These are phyloP conservation scores for Rhadina sibilatrix DNA, from an alignment of 2,113 vertebrate genomes.

Conservation along the genomic window DNA sequence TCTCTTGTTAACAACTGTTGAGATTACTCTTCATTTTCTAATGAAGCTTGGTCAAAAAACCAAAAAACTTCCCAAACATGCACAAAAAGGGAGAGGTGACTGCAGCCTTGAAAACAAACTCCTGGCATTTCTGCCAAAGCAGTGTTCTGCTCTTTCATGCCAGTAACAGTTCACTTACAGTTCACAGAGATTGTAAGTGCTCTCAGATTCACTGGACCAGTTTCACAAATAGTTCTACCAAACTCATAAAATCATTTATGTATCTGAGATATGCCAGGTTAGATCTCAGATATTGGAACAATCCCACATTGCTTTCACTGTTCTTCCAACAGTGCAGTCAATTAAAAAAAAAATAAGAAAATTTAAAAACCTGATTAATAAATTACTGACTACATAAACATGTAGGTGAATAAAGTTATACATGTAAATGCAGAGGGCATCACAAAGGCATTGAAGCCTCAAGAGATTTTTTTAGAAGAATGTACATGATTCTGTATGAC, in stretches of 20 bases:
- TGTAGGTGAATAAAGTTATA: not conserved
- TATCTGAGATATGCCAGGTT: not conserved
- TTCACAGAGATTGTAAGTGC: not conserved
- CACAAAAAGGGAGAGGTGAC: not conserved
- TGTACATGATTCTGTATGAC: not conserved
- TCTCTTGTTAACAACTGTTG: not conserved
- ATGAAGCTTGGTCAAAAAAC: not conserved
- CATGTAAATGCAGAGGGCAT: not conserved
- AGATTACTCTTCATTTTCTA: not conserved
- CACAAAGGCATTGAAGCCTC: not conserved
- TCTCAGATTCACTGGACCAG: not conserved
- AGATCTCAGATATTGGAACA: not conserved
- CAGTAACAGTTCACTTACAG: not conserved
- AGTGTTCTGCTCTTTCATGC: not conserved
- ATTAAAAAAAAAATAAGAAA: not conserved
- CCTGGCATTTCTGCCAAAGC: not conserved
- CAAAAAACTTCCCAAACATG: not conserved
- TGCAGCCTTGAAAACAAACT: not conserved
- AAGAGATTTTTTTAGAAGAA: not conserved
- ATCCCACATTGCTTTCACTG: not conserved
- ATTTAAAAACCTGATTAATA: not conserved
- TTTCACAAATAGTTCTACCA: not conserved
- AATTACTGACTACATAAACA: not conserved
- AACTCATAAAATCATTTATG: not conserved
- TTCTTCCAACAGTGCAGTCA: accelerated